phyloP scores from a whole-genome alignment of 2,797 vertebrate genomes.

The Spondyliosoma cantharus region DNA sequence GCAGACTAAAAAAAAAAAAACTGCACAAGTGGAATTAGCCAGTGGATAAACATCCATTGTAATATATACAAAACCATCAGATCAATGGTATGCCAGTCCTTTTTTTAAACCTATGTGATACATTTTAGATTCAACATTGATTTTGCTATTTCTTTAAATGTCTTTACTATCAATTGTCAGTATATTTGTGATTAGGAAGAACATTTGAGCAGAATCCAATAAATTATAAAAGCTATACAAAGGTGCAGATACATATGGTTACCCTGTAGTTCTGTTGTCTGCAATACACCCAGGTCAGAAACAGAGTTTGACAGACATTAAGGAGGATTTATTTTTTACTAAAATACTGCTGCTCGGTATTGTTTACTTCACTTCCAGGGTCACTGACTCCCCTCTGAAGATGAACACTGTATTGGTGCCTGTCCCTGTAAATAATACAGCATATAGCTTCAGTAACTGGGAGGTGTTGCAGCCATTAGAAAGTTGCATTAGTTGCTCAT shows the following conservation, averaged over 20 bases:
- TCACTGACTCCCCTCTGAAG: background rate
- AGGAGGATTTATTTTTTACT: background rate
- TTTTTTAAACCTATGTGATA: too few relatives aligned
- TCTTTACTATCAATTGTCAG: background rate
- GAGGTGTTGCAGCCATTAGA: background rate
- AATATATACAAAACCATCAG: too few relatives aligned
- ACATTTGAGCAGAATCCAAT: background rate
- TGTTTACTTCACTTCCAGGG: constrained; percentile 6
- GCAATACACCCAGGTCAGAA: background rate
- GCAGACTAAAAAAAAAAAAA: background rate
- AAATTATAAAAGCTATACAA: background rate
- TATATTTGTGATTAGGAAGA: background rate
- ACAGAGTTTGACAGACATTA: background rate
- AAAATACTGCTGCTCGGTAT: background rate
- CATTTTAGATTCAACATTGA: too few relatives aligned
- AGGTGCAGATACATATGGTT: too few relatives aligned
- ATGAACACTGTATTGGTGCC: background rate
- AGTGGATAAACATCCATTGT: too few relatives aligned
- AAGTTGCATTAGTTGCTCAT: background rate
- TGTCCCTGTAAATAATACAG: background rate
- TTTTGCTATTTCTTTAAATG: background rate
- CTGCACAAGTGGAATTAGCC: background rate
- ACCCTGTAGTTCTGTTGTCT: too few relatives aligned
- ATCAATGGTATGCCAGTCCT: too few relatives aligned
- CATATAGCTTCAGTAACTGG: background rate